Evolutionary conservation across 2,797 vertebrate species (phyloP), one percentile per base, ranked within the genome.

Genomic region (Mormyrops boulengeri): DNA sequence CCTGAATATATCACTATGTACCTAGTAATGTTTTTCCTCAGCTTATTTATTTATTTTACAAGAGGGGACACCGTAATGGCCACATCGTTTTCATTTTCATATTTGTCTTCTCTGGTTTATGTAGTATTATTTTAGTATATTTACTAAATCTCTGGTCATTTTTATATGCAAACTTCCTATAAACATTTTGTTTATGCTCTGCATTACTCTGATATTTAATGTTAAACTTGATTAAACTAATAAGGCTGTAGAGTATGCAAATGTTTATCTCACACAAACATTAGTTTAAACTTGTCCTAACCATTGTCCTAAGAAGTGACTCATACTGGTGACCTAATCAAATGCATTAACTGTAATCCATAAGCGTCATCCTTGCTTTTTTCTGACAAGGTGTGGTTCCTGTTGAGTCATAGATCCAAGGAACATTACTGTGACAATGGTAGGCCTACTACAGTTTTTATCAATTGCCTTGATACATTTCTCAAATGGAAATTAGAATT

Each of bases 391-490:
- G 95, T 14, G 94, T 93, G 94, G 91, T 5, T 88, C 87, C 38
- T 84, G 88, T 0, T 95, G 94, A 94, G 88, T 95, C 93, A 95
- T 90, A 2, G 80, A 84, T 89, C 91, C 88, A 77, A 53, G 52
- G 3, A 1, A 8, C 55, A 92, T 94, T 93, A 84, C 93, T 91
- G 88, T 90, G 91, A 26, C 91, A 9, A 93, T 73, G 26, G 62
- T 34, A 69, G 62, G 1, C 1, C 11, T 73, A 3, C 30, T 38
- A 73, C 30, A 73, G 66, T 38, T 73, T 73, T 73, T 73, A 73
- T 73, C 12, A 14, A 38, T 14, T 73, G 11, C 66, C 38, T 73
- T 17, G 66, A 34, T 73, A 73, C 66, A 73, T 17, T 73, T 73
- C 66, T 73, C 14, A 69, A 69, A 12, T 69, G 62, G 30, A 26